Conservation (phyloP, 2,888 invertebrate species). For the Polietes domitor region DNA sequence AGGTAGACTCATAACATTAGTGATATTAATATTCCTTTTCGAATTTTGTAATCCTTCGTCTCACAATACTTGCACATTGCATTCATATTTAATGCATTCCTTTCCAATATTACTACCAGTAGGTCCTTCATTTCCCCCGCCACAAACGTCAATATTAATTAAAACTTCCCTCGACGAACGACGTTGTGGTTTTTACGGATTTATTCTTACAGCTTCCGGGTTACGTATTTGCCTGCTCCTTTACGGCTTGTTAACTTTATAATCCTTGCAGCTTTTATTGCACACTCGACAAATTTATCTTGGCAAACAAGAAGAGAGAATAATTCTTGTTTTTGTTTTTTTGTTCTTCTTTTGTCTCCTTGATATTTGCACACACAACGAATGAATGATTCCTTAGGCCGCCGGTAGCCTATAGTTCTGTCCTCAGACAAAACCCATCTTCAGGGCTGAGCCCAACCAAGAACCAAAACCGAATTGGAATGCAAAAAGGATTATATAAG, state of each 20-base stretch:
- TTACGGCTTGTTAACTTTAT: conserved; percentile 55
- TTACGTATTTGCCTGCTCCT: neutral
- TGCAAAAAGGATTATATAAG: conserved; percentile 26
- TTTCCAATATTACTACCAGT: too few relatives aligned
- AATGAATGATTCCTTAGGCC: conserved; percentile 69
- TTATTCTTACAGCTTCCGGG: neutral
- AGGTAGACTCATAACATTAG: too few relatives aligned
- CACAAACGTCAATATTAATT: neutral
- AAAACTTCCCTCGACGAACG: neutral
- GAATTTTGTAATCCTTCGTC: too few relatives aligned
- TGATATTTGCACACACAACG: conserved; percentile 69
- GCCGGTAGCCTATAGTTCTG: neutral
- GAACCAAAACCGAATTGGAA: conserved; percentile 15
- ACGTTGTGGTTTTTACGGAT: neutral
- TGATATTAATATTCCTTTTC: too few relatives aligned
- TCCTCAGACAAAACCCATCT: neutral
- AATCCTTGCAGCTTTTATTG: conserved; percentile 66
- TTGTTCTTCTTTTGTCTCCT: conserved; percentile 1
- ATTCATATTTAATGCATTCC: too few relatives aligned
- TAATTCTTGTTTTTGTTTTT: conserved; percentile 27
- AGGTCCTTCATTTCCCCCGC: too few relatives aligned
- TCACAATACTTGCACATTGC: too few relatives aligned
- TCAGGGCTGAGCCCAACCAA: neutral
- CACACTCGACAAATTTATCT: conserved; percentile 64
- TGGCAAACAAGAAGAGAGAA: conserved; percentile 62